Percentiles rank a stretch among this genome's conserved stretches.
Conservation (phyloP, 2,113 vertebrate species). For the Aphelocoma coerulescens region DNA sequence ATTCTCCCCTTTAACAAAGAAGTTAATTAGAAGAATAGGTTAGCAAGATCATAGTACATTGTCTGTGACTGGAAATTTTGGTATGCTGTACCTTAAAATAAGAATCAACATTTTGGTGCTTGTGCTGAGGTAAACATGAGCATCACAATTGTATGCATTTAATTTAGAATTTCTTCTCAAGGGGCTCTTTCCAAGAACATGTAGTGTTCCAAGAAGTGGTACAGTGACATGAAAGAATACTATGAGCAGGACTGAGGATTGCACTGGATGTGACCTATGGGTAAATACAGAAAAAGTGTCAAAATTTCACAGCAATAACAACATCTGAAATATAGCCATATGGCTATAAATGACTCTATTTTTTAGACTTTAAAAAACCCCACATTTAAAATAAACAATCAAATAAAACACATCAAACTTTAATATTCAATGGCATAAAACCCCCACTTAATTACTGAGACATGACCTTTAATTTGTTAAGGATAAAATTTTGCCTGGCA, state of each 20-base stretch:
- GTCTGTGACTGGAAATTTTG: not conserved
- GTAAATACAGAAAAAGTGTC: not conserved
- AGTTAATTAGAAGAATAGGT: not conserved
- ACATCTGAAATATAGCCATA: not conserved
- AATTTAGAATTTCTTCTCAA: not conserved
- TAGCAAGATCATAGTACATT: not conserved
- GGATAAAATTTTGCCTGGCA: not conserved
- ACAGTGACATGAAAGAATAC: not conserved
- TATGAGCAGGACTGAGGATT: not conserved
- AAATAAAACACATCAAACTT: not conserved
- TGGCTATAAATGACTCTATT: not conserved
- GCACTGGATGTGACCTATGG: not conserved
- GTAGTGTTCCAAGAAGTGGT: not conserved
- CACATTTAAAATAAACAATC: not conserved
- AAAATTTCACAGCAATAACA: not conserved
- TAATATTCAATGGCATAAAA: not conserved
- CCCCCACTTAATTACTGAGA: not conserved
- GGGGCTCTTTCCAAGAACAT: not conserved
- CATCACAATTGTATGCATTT: not conserved
- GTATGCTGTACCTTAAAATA: not conserved
- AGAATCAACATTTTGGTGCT: not conserved
- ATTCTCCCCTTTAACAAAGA: not conserved
- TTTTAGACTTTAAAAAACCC: not conserved
- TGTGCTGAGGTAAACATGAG: not conserved
- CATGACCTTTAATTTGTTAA: not conserved